Base-by-base conservation (phyloP, 2,797 vertebrate genomes). In the Anomalospiza imberbis region DNA sequence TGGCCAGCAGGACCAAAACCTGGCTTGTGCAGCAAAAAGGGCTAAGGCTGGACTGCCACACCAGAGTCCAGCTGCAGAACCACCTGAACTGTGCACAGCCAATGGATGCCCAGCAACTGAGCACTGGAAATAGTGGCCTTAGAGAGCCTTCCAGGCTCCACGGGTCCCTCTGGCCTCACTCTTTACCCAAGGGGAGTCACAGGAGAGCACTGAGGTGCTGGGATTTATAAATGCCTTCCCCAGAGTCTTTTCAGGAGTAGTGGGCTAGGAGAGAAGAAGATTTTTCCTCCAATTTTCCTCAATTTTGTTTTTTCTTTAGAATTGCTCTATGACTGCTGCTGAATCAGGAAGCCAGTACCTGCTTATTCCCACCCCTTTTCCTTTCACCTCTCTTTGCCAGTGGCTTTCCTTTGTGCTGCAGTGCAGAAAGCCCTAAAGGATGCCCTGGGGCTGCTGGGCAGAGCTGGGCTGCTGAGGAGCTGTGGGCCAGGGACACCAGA, bases 11-110 rank as follows among this genome's bases (percentile, higher is more conserved):
- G 32, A 61, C 32, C 42, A 28, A 65, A 84, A 36, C 40, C 70
- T 74, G 66, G 26, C 36, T 32, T 44, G 28, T 25, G 36, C 44
- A 68, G 77, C 31, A 77, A 10, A 53, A 74, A 40, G 28, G 22
- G 19, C 34, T 66, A 2, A 80, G 72, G 68, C n/a, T 76, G 44
- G 12, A n/a, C 54, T 84, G 63, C 22, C 21, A 38, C 26, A 28
- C 19, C 7, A 10, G 68, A 19, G 32, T n/a, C 11, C 38, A 72
- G 20, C 44, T 50, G 36, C 63, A 79, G 60, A 67, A 13, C 5
- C 28, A 26, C 12, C 22, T 0, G 0, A 10, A 44, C 34, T 53
- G 26, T 42, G 16, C 54, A 24, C 40, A 38, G 26, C 17, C 10
- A 4, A 2, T 60, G 71, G 36, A 3, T 73, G 75, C 47, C 55